Base-by-base conservation (phyloP, 2,113 vertebrate species). In the Silurus asotus region DNA sequence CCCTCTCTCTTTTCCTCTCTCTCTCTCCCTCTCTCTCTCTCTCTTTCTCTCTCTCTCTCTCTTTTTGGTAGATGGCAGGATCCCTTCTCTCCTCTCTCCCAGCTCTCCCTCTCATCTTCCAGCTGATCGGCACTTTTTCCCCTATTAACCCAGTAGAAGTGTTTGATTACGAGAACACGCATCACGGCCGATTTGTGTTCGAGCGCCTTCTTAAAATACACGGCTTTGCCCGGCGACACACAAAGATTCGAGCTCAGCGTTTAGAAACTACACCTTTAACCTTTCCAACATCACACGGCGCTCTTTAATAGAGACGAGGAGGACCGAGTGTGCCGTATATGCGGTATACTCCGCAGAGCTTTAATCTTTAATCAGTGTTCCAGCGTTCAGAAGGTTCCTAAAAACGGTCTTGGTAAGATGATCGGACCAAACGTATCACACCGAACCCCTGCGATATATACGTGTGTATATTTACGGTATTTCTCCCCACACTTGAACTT, bases 61-160 rank as follows among this genome's bases (percentile, higher is more conserved):
- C 9, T 88, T 65, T 87, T 76, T 55, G 48, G 72, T 69, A 45
- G 80, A 81, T 78, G 74, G 69, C 53, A n/a, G 56, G 64, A 86
- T 78, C 17, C 88, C 64, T 61, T 84, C 72, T 45, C 23, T 82
- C 88, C 90, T 89, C 90, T 87, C 85, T 87, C 75, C 74, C 75
- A 82, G 37, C 58, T 58, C 85, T 90, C 79, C 80, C 90, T 90
- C 90, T 95, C 92, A 91, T 89, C 92, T 92, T 93, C 92, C 93
- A 93, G 89, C 89, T 92, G 92, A 94, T 92, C 61, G 55, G 67
- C 92, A 92, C 75, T 90, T 93, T 92, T 88, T 89, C 75, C 37
- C 37, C 88, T 89, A 82, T 87, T 91, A 84, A 74, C 83, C 48
- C 77, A 87, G 62, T 84, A 65, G 51, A 84, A 82, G 82, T 85